Evolutionary conservation across 2,113 vertebrate genomes (phyloP).

Genomic region (Pardalotus punctatus): DNA sequence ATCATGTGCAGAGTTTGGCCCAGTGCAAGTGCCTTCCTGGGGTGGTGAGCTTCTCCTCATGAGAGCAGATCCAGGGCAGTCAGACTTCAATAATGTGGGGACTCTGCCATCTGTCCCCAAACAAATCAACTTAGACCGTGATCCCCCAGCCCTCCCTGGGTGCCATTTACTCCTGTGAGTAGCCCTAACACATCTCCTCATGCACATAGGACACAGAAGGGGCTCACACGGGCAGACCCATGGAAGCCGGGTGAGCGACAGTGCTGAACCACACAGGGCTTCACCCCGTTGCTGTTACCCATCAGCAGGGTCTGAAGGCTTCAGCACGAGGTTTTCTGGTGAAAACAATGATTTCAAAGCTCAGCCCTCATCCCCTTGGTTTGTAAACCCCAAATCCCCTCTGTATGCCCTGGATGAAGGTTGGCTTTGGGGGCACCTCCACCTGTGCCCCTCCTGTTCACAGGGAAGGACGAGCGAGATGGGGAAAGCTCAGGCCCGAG

Average conservation of each 20-base stretch:
- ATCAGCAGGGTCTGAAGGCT: background rate
- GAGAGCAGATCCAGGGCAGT: slow-evolving; percentile 14
- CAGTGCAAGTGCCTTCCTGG: background rate
- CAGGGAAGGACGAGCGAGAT: background rate
- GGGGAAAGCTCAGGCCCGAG: slow-evolving; percentile 52
- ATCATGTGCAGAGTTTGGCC: background rate
- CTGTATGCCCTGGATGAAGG: accelerated
- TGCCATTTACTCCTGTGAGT: background rate
- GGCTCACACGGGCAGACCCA: accelerated
- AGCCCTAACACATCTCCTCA: background rate
- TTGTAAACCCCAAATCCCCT: background rate
- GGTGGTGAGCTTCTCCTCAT: background rate
- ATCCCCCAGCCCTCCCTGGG: background rate
- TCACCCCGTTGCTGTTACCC: accelerated
- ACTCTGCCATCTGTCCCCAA: slow-evolving; percentile 48
- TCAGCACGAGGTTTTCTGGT: background rate
- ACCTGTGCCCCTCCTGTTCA: background rate
- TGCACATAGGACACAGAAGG: accelerated
- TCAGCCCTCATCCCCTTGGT: background rate
- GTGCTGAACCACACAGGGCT: accelerated
- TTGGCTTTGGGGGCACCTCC: background rate
- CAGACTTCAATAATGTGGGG: slow-evolving; percentile 57
- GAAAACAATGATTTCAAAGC: background rate
- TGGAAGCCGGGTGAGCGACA: background rate
- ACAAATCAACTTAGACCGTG: background rate